These are phyloP conservation scores for Bovichtus diacanthus DNA, from an alignment of 2,797 vertebrate genomes.

Conservation along the genomic window DNA sequence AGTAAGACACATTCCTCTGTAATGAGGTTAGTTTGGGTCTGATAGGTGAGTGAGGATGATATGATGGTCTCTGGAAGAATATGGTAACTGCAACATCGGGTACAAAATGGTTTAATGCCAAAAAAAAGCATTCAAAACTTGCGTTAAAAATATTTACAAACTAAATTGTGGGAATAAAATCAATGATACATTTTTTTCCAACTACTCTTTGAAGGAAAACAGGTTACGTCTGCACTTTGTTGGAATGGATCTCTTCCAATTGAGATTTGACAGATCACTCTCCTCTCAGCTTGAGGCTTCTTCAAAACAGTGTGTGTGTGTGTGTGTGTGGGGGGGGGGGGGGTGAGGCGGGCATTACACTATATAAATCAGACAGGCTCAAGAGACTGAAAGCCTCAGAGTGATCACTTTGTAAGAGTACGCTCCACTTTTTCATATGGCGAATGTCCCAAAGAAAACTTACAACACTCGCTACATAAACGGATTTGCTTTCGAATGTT, in stretches of 20 bases:
- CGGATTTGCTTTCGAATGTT: conserved; percentile 13
- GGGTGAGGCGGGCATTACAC: conserved; percentile 19
- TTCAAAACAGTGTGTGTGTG: conserved; percentile 43
- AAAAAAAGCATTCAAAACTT: conserved; percentile 12
- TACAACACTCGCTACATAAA: not conserved
- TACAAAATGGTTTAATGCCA: conserved; percentile 9
- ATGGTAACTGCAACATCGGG: conserved; percentile 17
- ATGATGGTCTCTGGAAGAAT: conserved; percentile 35
- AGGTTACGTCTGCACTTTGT: conserved; percentile 37
- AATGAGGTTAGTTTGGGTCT: conserved; percentile 78
- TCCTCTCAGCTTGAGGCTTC: conserved; percentile 32
- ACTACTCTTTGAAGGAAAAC: conserved; percentile 15
- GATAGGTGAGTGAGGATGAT: conserved; percentile 58
- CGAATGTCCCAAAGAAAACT: conserved; percentile 1
- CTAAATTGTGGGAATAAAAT: too few relatives aligned
- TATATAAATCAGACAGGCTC: conserved; percentile 60
- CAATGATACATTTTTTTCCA: too few relatives aligned
- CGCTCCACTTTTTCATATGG: conserved; percentile 18
- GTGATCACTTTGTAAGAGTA: conserved; percentile 11
- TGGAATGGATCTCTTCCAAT: conserved; percentile 39
- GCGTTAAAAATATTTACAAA: not conserved
- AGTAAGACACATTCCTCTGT: conserved; percentile 76
- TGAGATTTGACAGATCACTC: conserved; percentile 52
- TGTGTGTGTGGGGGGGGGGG: too few relatives aligned
- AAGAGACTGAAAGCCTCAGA: conserved; percentile 29